Conservation (phyloP, 2,113 vertebrate genomes). For the Globicephala melas region DNA sequence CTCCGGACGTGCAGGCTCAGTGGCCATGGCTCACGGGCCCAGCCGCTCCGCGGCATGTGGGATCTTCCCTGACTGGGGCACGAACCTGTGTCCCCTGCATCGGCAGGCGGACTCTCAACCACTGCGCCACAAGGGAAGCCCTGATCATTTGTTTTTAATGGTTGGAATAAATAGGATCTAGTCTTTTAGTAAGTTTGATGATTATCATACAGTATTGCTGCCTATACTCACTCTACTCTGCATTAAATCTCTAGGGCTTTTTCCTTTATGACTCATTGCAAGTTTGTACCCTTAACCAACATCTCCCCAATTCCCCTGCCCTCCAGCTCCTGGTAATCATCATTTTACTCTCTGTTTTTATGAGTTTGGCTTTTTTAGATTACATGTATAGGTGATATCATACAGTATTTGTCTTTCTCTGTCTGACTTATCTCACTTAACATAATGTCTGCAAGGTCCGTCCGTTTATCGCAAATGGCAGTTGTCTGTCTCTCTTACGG, state of each 20-base stretch:
- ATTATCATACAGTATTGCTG: neutral
- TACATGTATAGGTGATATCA: neutral
- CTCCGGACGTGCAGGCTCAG: no score
- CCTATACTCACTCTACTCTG: neutral
- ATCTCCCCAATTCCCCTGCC: neutral
- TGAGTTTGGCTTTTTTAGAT: neutral
- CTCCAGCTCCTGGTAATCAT: neutral
- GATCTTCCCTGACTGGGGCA: accelerated
- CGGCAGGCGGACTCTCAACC: no score
- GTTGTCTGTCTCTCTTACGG: neutral
- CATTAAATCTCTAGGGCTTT: neutral
- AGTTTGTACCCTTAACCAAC: neutral
- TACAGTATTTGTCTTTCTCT: neutral
- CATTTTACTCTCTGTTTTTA: neutral
- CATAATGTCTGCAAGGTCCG: neutral
- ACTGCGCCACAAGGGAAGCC: no score
- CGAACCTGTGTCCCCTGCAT: no score
- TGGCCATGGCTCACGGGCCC: no score
- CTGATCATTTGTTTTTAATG: neutral
- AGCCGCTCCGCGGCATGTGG: no score
- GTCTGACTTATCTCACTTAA: neutral
- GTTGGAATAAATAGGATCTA: neutral
- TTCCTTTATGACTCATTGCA: neutral
- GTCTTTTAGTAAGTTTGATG: neutral
- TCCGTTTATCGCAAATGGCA: neutral